Percentiles rank a stretch among this genome's conserved stretches.
Conservation (phyloP, 2,797 vertebrate genomes). For the Distichodus sexfasciatus region DNA sequence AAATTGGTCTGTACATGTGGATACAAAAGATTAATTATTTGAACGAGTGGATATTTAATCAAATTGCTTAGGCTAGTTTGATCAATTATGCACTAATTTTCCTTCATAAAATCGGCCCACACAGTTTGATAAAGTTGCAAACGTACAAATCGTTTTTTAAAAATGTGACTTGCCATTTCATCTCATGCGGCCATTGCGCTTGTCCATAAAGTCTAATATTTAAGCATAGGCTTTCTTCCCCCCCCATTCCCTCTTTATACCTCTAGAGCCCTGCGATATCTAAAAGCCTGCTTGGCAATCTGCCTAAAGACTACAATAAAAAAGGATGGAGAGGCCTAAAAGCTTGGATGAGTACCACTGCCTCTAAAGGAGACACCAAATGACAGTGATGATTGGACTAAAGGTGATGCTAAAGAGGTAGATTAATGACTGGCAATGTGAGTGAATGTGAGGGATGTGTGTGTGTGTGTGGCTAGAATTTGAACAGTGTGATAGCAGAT, state of each 20-base stretch:
- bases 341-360: slow-evolving; percentile 39
- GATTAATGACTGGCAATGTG: slow-evolving; percentile 21
- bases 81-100: too few relatives aligned
- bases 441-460: neutral
- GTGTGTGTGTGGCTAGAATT: neutral
- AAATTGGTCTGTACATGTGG: too few relatives aligned
- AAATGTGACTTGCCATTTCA: too few relatives aligned
- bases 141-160: too few relatives aligned
- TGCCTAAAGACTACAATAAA: slow-evolving; percentile 66
- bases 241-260: slow-evolving; percentile 44
- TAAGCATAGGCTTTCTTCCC: neutral
- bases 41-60: slow-evolving; percentile 26
- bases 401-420: slow-evolving; percentile 12
- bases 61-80: too few relatives aligned
- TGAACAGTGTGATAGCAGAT: neutral
- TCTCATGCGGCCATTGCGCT: too few relatives aligned
- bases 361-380: slow-evolving; percentile 24
- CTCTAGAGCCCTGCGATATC: slow-evolving; percentile 55
- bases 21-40: too few relatives aligned
- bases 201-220: too few relatives aligned
- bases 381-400: slow-evolving; percentile 48
- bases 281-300: slow-evolving; percentile 69
- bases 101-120: too few relatives aligned
- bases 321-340: slow-evolving; percentile 64
- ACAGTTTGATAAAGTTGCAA: too few relatives aligned